Evolutionary conservation across 2,113 vertebrate genomes (phyloP).

Genomic region (Cyanistes caeruleus): DNA sequence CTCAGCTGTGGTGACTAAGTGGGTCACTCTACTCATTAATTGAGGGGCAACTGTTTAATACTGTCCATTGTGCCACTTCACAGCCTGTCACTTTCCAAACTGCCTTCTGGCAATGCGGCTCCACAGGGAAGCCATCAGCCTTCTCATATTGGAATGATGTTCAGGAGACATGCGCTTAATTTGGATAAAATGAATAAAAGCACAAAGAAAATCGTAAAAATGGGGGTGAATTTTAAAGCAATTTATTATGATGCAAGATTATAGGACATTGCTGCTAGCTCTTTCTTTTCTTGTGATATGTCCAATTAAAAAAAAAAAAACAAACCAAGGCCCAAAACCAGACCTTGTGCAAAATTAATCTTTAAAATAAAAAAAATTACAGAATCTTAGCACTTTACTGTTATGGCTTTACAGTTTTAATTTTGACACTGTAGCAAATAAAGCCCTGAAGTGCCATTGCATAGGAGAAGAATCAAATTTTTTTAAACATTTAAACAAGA

Average conservation of each 20-base stretch:
- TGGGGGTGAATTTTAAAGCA: background rate
- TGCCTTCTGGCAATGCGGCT: constrained; percentile 54
- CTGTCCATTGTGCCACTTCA: constrained; percentile 40
- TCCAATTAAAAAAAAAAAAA: background rate
- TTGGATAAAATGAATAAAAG: constrained; percentile 8
- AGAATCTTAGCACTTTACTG: background rate
- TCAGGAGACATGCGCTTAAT: background rate
- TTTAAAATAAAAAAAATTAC: background rate
- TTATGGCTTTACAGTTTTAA: background rate
- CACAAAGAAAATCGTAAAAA: background rate
- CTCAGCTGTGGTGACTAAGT: constrained; percentile 58
- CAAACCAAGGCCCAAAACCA: no score
- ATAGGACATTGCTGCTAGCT: background rate
- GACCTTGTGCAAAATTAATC: background rate
- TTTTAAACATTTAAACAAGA: background rate
- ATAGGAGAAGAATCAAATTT: background rate
- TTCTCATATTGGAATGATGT: background rate
- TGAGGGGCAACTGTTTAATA: constrained; percentile 50
- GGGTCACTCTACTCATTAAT: constrained; percentile 59
- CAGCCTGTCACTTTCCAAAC: constrained; percentile 47
- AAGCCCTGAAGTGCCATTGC: background rate
- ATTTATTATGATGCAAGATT: background rate
- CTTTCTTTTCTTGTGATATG: background rate
- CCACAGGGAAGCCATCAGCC: constrained; percentile 12
- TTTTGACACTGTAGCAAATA: background rate